Percentiles rank a stretch among this genome's conserved stretches.
phyloP scores from a whole-genome alignment of 2,888 invertebrate species.

The Melolontha melolontha region DNA sequence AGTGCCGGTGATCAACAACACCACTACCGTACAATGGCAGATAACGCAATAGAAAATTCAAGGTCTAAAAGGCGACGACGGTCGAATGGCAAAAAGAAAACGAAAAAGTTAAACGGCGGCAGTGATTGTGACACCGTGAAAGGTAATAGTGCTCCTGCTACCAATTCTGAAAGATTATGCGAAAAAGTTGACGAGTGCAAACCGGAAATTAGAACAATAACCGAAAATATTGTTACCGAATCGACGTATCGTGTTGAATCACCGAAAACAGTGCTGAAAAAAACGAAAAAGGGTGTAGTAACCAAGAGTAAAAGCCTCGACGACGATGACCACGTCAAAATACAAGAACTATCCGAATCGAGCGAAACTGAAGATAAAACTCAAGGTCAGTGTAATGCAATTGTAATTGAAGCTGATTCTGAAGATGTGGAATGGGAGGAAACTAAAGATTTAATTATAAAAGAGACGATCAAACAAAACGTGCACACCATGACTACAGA shows the following conservation, averaged over 20 bases:
- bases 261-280: slow-evolving; percentile 52
- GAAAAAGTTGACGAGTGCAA: slow-evolving; percentile 8
- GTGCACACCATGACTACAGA: slow-evolving; percentile 29
- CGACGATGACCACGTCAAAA: slow-evolving; percentile 61
- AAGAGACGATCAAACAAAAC: slow-evolving; percentile 48
- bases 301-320: slow-evolving; percentile 63
- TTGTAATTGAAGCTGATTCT: slow-evolving; percentile 75
- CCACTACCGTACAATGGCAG: slow-evolving; percentile 48
- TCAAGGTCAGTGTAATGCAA: slow-evolving; percentile 54
- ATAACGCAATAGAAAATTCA: slow-evolving; percentile 51
- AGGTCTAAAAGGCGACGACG: slow-evolving; percentile 52
- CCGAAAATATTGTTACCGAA: slow-evolving; percentile 43
- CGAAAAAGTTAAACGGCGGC: slow-evolving; percentile 38
- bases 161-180: slow-evolving; percentile 29
- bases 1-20: slow-evolving; percentile 22
- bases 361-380: slow-evolving; percentile 55
- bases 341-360: slow-evolving; percentile 61
- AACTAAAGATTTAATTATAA: slow-evolving; percentile 63
- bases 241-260: slow-evolving; percentile 62
- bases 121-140: slow-evolving; percentile 8
- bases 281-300: slow-evolving; percentile 29
- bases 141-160: no score
- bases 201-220: slow-evolving; percentile 37
- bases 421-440: slow-evolving; percentile 72
- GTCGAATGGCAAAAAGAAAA: slow-evolving; percentile 48